A percentile compares a stretch with the other conserved stretches of the same genome.
Conservation (phyloP, 2,888 invertebrate species). For the Melanotus villosus region DNA sequence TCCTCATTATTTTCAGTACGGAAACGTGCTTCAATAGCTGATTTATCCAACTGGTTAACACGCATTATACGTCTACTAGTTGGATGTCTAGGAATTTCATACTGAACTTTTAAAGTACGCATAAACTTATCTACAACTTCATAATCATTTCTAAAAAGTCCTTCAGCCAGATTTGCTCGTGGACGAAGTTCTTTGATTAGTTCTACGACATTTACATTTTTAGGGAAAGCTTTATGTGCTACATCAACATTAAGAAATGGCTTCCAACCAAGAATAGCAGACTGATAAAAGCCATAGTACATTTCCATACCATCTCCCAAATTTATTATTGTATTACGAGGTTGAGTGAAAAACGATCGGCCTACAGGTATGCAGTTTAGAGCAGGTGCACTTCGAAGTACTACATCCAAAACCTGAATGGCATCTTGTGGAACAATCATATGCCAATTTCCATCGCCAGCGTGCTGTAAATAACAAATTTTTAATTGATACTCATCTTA, state of each 20-base stretch:
- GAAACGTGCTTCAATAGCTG: constrained; percentile 66
- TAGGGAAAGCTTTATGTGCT: constrained; percentile 86
- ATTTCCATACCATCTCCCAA: constrained; percentile 89
- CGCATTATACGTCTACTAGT: constrained; percentile 66
- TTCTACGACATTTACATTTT: constrained; percentile 69
- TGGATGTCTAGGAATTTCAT: constrained; percentile 67
- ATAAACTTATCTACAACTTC: constrained; percentile 34
- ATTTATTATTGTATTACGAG: constrained; percentile 65
- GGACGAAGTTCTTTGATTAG: constrained; percentile 59
- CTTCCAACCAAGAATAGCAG: constrained; percentile 90
- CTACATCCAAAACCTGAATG: constrained; percentile 88
- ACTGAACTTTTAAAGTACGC: constrained; percentile 65
- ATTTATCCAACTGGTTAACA: constrained; percentile 66
- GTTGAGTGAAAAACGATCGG: constrained; percentile 82
- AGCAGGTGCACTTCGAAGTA: constrained; percentile 79
- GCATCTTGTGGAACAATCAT: constrained; percentile 71
- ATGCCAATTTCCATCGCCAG: constrained; percentile 59
- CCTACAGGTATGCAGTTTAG: constrained; percentile 74
- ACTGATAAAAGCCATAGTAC: constrained; percentile 95
- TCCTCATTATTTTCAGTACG: constrained; percentile 54
- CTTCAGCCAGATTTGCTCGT: constrained; percentile 44
- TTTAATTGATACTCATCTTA: not conserved
- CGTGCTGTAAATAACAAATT: constrained; percentile 52
- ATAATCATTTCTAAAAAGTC: constrained; percentile 39
- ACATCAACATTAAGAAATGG: constrained; percentile 94